Evolutionary conservation across 2,888 invertebrate genomes (phyloP).

Genomic region (Caenorhabditis afra): DNA sequence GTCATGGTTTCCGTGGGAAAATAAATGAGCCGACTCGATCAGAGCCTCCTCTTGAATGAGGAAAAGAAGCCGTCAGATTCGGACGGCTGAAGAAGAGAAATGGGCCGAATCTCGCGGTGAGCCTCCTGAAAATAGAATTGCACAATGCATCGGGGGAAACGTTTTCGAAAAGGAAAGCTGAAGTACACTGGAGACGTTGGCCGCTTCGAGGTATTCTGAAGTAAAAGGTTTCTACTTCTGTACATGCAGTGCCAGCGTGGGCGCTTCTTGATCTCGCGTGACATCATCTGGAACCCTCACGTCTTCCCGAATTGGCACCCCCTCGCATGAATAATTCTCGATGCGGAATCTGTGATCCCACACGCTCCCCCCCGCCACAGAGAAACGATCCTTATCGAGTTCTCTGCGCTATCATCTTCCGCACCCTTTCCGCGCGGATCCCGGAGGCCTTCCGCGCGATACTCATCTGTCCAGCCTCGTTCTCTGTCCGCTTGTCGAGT

Average conservation of each 20-base stretch:
- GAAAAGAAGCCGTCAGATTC: slow-evolving; percentile 30
- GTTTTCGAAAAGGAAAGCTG: slow-evolving; percentile 1
- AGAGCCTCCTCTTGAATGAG: slow-evolving; percentile 26
- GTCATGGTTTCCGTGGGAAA: slow-evolving; percentile 63
- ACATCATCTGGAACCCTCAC: background rate
- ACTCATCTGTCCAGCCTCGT: slow-evolving; percentile 33
- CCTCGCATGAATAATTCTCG: background rate
- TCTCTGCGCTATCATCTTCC: slow-evolving; percentile 24
- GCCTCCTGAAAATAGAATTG: background rate
- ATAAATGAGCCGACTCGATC: slow-evolving; percentile 39
- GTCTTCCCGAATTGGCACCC: background rate
- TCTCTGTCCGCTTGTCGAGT: slow-evolving; percentile 32
- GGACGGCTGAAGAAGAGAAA: slow-evolving; percentile 30
- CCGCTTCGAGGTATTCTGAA: too few relatives aligned
- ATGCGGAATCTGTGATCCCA: background rate
- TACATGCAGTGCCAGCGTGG: too few relatives aligned
- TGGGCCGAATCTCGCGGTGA: slow-evolving; percentile 7
- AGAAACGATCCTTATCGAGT: slow-evolving; percentile 8
- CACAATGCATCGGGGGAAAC: background rate
- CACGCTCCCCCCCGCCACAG: background rate
- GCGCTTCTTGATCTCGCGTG: too few relatives aligned
- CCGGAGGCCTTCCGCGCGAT: slow-evolving; percentile 41
- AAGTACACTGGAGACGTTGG: too few relatives aligned
- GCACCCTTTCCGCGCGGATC: slow-evolving; percentile 39
- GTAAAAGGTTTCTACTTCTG: too few relatives aligned